Conservation (phyloP, 2,113 vertebrate genomes). For the Paradoxurus hermaphroditus region DNA sequence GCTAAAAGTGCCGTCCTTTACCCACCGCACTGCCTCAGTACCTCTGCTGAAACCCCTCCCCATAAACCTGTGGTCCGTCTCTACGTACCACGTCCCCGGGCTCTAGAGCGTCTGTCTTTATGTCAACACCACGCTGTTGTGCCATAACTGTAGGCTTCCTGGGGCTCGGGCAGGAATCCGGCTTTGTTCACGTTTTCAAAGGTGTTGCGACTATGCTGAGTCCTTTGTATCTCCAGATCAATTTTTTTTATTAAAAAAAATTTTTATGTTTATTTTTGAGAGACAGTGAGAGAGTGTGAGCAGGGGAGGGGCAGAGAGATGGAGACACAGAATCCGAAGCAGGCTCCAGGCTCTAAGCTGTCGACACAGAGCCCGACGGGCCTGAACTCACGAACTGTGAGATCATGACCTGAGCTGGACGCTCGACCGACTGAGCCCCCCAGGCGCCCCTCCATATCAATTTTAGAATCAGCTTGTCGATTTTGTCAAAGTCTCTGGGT, state of each 20-base stretch:
- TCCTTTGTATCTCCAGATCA: not conserved
- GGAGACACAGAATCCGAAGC: too few relatives aligned
- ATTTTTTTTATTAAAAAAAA: not conserved
- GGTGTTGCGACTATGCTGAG: fast-evolving
- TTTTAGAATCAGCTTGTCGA: not conserved
- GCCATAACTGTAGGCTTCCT: fast-evolving
- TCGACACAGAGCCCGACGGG: too few relatives aligned
- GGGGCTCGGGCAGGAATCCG: fast-evolving
- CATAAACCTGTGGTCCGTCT: not conserved
- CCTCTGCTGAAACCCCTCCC: too few relatives aligned
- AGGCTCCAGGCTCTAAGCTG: too few relatives aligned
- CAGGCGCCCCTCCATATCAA: too few relatives aligned
- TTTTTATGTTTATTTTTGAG: too few relatives aligned
- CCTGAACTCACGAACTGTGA: too few relatives aligned
- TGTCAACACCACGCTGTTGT: not conserved
- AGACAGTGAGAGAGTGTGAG: too few relatives aligned
- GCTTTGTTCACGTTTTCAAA: fast-evolving
- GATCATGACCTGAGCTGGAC: too few relatives aligned
- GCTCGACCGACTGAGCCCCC: too few relatives aligned
- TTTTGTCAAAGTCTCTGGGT: not conserved
- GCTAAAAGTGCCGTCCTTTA: not conserved
- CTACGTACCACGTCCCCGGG: not conserved
- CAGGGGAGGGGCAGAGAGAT: too few relatives aligned
- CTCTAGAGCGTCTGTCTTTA: fast-evolving
- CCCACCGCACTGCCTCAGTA: fast-evolving